Conservation (phyloP, 1,140 invertebrate species). For the Cepaea nemoralis region DNA sequence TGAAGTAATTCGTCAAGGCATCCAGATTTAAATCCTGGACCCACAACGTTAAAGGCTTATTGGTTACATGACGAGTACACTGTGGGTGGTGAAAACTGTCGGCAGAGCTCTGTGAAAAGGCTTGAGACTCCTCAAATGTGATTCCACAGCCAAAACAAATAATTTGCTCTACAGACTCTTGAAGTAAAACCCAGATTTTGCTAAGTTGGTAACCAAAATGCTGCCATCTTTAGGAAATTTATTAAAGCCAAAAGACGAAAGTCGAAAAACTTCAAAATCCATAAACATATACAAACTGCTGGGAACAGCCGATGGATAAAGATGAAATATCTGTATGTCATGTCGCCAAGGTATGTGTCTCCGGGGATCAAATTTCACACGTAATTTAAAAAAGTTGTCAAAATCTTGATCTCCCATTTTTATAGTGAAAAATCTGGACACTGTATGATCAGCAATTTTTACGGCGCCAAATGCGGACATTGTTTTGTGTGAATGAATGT, state of each 20-base stretch:
- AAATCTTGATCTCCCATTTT: too few relatives aligned
- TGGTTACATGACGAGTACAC: not conserved
- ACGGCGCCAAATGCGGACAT: too few relatives aligned
- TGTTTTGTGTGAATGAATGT: too few relatives aligned
- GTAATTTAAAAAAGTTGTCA: not conserved
- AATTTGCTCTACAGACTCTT: not conserved
- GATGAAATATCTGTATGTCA: not conserved
- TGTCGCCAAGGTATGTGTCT: not conserved
- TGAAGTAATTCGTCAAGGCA: not conserved
- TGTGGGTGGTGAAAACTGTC: not conserved
- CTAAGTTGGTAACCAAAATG: not conserved
- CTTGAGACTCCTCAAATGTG: not conserved
- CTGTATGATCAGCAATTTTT: too few relatives aligned
- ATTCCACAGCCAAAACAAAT: not conserved
- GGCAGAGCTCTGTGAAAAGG: not conserved
- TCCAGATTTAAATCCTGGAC: not conserved
- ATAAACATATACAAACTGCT: not conserved
- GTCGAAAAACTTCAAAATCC: conserved; percentile 4
- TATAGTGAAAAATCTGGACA: too few relatives aligned
- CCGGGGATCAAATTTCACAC: not conserved
- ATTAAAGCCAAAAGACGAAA: not conserved
- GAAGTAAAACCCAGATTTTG: not conserved
- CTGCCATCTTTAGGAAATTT: not conserved
- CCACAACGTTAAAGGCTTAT: not conserved
- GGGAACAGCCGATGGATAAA: not conserved